Evolutionary conservation across 2,888 invertebrate species (phyloP), one percentile per base, ranked within the genome.

Genomic region (Heliconius cydno): DNA sequence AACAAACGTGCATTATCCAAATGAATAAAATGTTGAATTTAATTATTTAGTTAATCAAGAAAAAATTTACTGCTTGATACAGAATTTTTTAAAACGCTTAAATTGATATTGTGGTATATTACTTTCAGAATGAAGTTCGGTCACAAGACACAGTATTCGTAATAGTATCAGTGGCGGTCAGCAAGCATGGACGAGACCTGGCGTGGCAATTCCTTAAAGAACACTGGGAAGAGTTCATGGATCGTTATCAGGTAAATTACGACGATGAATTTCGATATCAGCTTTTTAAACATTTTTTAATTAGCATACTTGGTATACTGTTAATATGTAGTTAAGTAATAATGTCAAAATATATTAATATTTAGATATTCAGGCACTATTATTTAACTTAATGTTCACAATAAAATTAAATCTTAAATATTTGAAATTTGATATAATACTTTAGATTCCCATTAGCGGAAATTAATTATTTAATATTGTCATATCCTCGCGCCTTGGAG

Each of bases 141-240:
- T 96, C 98, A 0, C 99, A 99, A 91, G 99, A 99, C 90, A 97
- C 98, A 0, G 97, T 98, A 63, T 98, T 97, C 90, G 98, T 98
- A 22, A 97, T 99, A 67, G 97, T 97, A 83, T 98, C 98, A 9
- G 98, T 98, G 28, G 97, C 98, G 0, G 96, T 97, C 87, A 97
- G 97, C 85, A 96, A 96, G 84, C 95, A 96, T 84, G 99, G 99
- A 0, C 96, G 98, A 28, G 97, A 98, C 84, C 93, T 98, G 85
- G 97, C 98, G 5, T 99, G 99, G 99, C 94, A 97, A 84, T 99
- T 98, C 94, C 97, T 99, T 90, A 97, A 98, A 90, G 96, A 97
- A 46, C 97, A 98, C 88, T 98, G 97, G 96, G 94, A 96, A 77
- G 95, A 96, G 83, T 95, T 99, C 72, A 95, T 97, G 86, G 96